Percentiles rank a stretch among this genome's conserved stretches.
Evolutionary conservation across 1,140 invertebrate genomes (phyloP).

Genomic region (Lineus longissimus): DNA sequence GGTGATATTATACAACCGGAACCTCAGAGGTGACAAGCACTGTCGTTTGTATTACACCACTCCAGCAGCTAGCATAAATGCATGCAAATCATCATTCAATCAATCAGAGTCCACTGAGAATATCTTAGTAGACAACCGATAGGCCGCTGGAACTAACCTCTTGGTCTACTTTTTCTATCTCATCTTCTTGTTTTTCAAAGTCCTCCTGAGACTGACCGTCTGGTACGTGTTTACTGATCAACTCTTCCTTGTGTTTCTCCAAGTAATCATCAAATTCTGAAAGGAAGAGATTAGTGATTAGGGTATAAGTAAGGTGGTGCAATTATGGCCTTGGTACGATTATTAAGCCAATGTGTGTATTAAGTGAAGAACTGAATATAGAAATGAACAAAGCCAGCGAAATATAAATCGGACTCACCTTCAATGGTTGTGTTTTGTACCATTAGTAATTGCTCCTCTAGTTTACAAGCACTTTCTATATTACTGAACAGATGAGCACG

Average conservation of each 20-base stretch:
- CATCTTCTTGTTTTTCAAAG: slow-evolving; percentile 37
- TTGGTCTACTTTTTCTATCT: slow-evolving; percentile 44
- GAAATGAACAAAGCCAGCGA: too few relatives aligned
- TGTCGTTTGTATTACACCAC: too few relatives aligned
- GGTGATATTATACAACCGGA: too few relatives aligned
- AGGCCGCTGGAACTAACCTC: too few relatives aligned
- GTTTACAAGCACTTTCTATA: slow-evolving; percentile 37
- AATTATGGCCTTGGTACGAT: too few relatives aligned
- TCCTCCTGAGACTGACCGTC: slow-evolving; percentile 35
- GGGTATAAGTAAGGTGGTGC: neutral
- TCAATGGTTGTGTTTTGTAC: slow-evolving; percentile 46
- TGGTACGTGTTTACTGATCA: slow-evolving; percentile 28
- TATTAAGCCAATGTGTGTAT: too few relatives aligned
- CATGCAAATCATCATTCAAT: neutral
- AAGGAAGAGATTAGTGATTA: slow-evolving; percentile 4
- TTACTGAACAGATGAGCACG: slow-evolving; percentile 34
- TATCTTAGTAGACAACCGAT: too few relatives aligned
- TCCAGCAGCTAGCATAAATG: too few relatives aligned
- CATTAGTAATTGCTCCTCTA: slow-evolving; percentile 45
- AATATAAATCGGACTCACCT: too few relatives aligned
- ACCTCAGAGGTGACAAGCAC: too few relatives aligned
- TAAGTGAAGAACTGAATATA: too few relatives aligned
- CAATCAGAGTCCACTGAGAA: too few relatives aligned
- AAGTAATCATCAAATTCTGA: slow-evolving; percentile 49
- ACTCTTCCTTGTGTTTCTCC: slow-evolving; percentile 41